Evolutionary conservation across 1,140 invertebrate genomes (phyloP), one percentile per base, ranked within the genome.

Genomic region (Drosophila murphyi): DNA sequence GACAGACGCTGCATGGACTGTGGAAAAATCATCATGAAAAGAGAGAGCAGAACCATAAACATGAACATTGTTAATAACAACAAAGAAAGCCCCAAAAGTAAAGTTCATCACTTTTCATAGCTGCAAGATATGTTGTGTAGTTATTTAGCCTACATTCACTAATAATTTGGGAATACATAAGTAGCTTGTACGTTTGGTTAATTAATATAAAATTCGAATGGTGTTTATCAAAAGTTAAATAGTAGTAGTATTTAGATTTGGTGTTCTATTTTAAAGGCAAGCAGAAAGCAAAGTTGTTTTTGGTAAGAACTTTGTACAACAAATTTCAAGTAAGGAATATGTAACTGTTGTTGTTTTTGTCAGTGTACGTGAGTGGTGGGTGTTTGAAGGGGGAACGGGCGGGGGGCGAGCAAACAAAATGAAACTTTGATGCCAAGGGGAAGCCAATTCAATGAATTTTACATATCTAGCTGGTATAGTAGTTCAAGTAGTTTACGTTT

Each of bases 1-100:
- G 93, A 92, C 89, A 96, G 92, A 85, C 95, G 91, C 93, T 96
- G 95, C 95, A 96, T 95, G 59, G 95, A 95, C 93, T 96, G 1
- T 20, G 20, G 20, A 20, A 1, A 94, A 92, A 94, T 94, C 95
- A 39, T 94, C 95, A 93, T 95, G 94, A 93, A 78, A 92, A 54
- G 64, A 54, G 7, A 70, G 6, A 4, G 5, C 54, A 62, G 39
- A 35, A 52, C 20, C 39, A 41, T 43, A 4, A 5, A 48, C 54
- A 47, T 39, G 8, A 34, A 34, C 29, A 61, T 48, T 54, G 47
- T 29, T 29, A 32, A 50, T 5, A 39, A 56, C 35, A 28, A 10
- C 31, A 10, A 4, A 7, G 28, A 43, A 29, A 7, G 5, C 1
- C 50, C 10, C 3, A 2, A 28, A 32, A 12, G 5, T 20, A 34